A percentile compares a stretch with the other conserved stretches of the same genome.
Evolutionary conservation across 2,113 vertebrate genomes (phyloP).

Genomic region (Aepyceros melampus): DNA sequence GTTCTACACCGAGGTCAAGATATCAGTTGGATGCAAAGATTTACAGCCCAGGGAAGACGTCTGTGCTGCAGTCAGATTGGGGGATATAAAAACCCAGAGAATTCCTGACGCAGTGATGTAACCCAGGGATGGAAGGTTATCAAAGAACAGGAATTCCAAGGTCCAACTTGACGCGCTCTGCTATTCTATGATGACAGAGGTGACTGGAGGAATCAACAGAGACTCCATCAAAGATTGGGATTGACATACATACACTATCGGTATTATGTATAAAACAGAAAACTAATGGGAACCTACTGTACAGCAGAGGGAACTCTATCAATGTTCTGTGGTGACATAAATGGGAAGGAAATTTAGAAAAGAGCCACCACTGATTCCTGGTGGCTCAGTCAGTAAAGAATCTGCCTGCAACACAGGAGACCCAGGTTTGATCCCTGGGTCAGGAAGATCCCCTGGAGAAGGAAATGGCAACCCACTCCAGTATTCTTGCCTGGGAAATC

Average conservation of each 20-base stretch:
- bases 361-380: neutral
- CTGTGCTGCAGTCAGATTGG: neutral
- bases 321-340: neutral
- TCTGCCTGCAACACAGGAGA: neutral
- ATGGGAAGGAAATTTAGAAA: neutral
- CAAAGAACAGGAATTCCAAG: neutral
- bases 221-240: neutral
- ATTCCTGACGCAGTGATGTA: neutral
- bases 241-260: neutral
- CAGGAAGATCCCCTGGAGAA: neutral
- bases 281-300: neutral
- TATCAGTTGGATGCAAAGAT: neutral
- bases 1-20: neutral
- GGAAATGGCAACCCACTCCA: neutral
- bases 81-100: neutral
- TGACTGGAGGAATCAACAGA: neutral
- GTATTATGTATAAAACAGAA: neutral
- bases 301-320: neutral
- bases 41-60: neutral
- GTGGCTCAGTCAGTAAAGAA: neutral
- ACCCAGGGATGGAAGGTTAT: neutral
- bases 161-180: fast-evolving
- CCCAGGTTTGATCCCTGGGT: neutral
- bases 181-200: neutral
- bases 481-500: neutral